These are phyloP conservation scores for Corythaeola cristata DNA, from an alignment of 2,113 vertebrate genomes.

Conservation along the genomic window DNA sequence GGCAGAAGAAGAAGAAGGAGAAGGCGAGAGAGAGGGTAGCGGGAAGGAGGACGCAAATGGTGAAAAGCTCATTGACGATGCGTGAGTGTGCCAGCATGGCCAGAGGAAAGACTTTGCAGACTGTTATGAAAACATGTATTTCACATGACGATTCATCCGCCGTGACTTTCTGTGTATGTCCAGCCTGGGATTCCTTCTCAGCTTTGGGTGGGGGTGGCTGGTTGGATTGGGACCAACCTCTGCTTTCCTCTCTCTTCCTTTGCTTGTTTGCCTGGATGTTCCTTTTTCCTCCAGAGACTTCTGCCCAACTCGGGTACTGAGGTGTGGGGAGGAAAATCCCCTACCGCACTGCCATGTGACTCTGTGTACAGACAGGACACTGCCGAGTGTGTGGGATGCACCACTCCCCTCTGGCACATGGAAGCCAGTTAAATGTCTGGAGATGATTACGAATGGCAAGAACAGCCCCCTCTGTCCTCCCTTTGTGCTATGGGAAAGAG, in stretches of 20 bases:
- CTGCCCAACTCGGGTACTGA: not conserved
- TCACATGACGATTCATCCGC: not conserved
- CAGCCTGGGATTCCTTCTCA: constrained; percentile 16
- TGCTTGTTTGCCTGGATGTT: constrained; percentile 21
- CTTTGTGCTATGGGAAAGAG: not conserved
- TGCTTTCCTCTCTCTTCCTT: not conserved
- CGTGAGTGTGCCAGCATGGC: not conserved
- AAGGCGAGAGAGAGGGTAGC: constrained; percentile 18
- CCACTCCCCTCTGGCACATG: accelerated
- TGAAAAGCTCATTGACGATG: constrained; percentile 89
- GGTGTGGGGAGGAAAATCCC: not conserved
- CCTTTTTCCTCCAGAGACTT: not conserved
- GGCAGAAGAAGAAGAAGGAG: constrained; percentile 79
- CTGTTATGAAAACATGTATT: not conserved
- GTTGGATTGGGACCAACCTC: not conserved
- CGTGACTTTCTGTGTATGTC: not conserved
- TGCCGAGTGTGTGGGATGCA: not conserved
- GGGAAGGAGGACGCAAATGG: constrained; percentile 78
- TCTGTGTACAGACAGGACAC: not conserved
- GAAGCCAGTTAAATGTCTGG: not conserved
- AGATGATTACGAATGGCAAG: not conserved
- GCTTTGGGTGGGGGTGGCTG: constrained; percentile 4
- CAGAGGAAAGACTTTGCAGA: not conserved
- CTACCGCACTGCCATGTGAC: accelerated
- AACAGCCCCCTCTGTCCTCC: not conserved